Percentiles rank a stretch among this genome's conserved stretches.
phyloP scores from a whole-genome alignment of 2,888 invertebrate genomes.

The Rotaria macrura region DNA sequence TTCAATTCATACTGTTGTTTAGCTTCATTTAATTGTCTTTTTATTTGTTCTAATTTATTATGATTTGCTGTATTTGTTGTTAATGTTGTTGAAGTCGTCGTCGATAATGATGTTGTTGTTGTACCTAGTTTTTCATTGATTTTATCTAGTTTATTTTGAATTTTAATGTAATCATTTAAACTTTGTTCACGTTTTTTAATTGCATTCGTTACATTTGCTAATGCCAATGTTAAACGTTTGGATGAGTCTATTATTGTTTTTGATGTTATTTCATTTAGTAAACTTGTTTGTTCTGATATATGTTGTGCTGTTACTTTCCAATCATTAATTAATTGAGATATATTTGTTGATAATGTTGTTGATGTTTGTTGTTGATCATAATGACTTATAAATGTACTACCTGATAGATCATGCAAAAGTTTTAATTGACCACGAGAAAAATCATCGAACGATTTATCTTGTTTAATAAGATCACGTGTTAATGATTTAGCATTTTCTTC shows the following conservation, averaged over 20 bases:
- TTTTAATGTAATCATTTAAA: constrained; percentile 12
- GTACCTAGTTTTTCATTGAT: not conserved
- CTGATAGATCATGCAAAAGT: not conserved
- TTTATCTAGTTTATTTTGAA: constrained; percentile 18
- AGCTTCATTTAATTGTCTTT: not conserved
- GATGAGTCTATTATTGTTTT: constrained; percentile 8
- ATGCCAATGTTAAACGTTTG: constrained; percentile 15
- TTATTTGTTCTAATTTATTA: constrained; percentile 7
- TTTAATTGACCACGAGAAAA: not conserved
- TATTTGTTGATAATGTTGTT: not conserved
- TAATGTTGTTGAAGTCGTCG: not conserved
- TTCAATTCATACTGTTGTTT: constrained; percentile 20
- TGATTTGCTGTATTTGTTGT: not conserved
- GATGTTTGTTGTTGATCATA: not conserved
- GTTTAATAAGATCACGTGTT: constrained; percentile 18
- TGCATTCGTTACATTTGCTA: not conserved
- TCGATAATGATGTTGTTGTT: not conserved
- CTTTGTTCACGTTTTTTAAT: constrained; percentile 20
- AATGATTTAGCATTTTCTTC: not conserved
- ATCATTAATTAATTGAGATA: not conserved
- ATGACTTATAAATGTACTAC: constrained; percentile 14
- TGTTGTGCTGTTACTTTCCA: not conserved
- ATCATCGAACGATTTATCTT: constrained; percentile 6
- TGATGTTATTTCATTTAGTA: constrained; percentile 1
- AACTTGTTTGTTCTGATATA: constrained; percentile 1